phyloP scores from a whole-genome alignment of 2,113 vertebrate species.

The Ictidomys tridecemlineatus region DNA sequence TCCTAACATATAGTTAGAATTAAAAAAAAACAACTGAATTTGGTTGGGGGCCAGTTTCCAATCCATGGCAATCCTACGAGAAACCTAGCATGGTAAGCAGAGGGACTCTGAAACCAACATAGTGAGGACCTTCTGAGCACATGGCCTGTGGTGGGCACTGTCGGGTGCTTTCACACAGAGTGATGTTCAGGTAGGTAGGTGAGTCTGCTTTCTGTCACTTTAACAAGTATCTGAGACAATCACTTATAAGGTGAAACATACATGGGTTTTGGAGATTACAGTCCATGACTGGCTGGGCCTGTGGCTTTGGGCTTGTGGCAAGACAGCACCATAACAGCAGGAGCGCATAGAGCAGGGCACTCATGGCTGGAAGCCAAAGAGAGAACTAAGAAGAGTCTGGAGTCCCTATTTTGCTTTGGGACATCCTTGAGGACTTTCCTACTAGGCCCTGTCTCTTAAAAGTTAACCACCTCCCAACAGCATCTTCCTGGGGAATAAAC shows the following conservation, averaged over 20 bases:
- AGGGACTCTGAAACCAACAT: neutral
- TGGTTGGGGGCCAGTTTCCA: neutral
- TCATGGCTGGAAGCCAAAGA: neutral
- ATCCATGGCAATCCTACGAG: neutral
- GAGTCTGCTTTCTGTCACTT: neutral
- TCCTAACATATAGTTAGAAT: neutral
- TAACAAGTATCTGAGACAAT: neutral
- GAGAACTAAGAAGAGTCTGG: neutral
- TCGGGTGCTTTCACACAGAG: neutral
- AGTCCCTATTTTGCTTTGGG: neutral
- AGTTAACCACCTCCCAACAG: neutral
- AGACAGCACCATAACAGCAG: neutral
- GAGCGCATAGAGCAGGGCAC: neutral
- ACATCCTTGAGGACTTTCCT: neutral
- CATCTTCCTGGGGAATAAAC: neutral
- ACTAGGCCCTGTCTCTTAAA: neutral
- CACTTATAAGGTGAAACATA: neutral
- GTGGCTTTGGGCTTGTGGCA: neutral
- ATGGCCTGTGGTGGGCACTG: fast-evolving
- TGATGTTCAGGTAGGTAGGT: neutral
- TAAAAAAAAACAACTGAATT: neutral
- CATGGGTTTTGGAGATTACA: neutral
- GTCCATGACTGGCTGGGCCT: neutral
- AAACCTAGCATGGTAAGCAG: neutral
- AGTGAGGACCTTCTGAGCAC: neutral